phyloP scores from a whole-genome alignment of 2,888 invertebrate species.

The Strigamia transsilvanica region DNA sequence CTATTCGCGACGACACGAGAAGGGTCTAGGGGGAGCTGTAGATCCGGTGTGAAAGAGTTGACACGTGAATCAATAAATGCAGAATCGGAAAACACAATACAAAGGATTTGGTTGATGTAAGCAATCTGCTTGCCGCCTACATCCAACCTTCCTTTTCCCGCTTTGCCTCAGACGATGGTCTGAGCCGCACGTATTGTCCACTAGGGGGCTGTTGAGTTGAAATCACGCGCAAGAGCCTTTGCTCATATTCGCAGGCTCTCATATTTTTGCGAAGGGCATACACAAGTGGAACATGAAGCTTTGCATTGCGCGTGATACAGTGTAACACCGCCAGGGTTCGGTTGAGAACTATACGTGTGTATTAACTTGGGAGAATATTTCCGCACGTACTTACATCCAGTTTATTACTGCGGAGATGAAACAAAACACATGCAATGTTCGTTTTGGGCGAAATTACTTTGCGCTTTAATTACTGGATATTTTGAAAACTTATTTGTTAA shows the following conservation, averaged over 20 bases:
- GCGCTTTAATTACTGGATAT: not conserved
- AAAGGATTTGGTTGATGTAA: conserved; percentile 30
- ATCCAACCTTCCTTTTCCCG: conserved; percentile 26
- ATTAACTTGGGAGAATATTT: not conserved
- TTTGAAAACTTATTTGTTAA: too few relatives aligned
- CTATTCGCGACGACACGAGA: not conserved
- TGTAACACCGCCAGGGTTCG: not conserved
- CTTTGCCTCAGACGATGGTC: not conserved
- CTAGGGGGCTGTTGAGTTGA: conserved; percentile 25
- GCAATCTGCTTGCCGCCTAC: conserved; percentile 30
- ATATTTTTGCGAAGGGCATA: conserved; percentile 10
- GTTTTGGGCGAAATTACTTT: not conserved
- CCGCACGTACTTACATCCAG: not conserved
- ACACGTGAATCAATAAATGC: conserved; percentile 26
- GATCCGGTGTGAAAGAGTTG: conserved; percentile 30
- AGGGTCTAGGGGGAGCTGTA: conserved; percentile 14
- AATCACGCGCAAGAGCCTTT: conserved; percentile 20
- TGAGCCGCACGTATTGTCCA: conserved; percentile 30
- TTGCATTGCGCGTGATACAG: not conserved
- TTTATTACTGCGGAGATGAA: not conserved
- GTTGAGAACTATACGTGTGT: not conserved
- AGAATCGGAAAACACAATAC: conserved; percentile 30
- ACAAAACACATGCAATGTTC: not conserved
- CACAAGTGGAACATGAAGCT: conserved; percentile 21
- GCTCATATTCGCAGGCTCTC: conserved; percentile 16